Base-by-base conservation (phyloP, 1,140 invertebrate species). In the Harpegnathos saltator region DNA sequence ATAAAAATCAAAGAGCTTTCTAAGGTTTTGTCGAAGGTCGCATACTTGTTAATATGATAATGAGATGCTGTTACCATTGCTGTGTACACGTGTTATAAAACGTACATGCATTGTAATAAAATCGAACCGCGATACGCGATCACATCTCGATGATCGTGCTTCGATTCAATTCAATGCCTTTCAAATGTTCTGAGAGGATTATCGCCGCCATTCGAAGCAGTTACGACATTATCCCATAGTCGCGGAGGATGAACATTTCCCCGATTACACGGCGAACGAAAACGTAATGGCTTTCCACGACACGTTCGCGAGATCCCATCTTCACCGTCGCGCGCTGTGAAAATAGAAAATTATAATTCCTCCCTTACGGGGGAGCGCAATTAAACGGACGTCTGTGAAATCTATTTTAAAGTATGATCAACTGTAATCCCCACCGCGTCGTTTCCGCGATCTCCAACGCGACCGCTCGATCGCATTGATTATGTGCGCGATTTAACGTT, bases 261-360 rank as follows among this genome's bases (percentile, higher is more conserved):
- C n/a, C 44, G 62, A 75, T 86, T 73, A 38, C 22, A 61, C 26
- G 38, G n/a, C 24, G 19, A 19, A 22, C 29, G 69, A 72, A 86
- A 83, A 82, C 52, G 63, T 54, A 68, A 77, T 83, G 72, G 71
- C 69, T 83, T 86, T 77, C 29, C 66, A 12, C 78, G 69, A 83
- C 58, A 61, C 29, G 54, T 17, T 24, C 68, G 69, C 72, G 44
- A 87, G 86, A 87, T 87, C 66, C 59, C 56, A 54, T 44, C 50
- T 44, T 44, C 24, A 58, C 33, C 7, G 69, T 59, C 38, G 44
- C n/a, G 50, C 24, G 56, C 11, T 48, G 7, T 56, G 29, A 66
- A 68, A 59, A 69, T 80, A 80, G 75, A 71, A 58, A 80, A 80
- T 80, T 80, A 59, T 69, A 80, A 69, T 80, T 44, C 22, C 17